Evolutionary conservation across 2,797 vertebrate species (phyloP).

Genomic region (Sebastes itinus): DNA sequence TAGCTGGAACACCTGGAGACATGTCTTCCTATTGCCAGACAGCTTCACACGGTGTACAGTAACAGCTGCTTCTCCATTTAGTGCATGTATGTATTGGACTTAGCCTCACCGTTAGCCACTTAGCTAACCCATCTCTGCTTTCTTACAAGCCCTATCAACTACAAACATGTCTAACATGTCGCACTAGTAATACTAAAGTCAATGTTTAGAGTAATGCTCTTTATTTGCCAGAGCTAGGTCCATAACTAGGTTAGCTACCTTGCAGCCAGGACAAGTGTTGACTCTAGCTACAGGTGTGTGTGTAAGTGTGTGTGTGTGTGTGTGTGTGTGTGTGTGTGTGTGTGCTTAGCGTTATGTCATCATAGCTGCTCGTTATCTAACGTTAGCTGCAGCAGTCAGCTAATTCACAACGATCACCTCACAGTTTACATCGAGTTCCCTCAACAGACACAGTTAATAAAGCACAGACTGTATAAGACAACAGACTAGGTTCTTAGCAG

Average conservation of each 20-base stretch:
- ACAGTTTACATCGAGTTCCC: not conserved
- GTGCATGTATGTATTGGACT: not conserved
- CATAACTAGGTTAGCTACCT: not conserved
- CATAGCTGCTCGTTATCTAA: conserved; percentile 24
- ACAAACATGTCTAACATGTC: not conserved
- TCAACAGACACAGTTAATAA: not conserved
- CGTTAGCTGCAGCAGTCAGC: not conserved
- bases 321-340: conserved; percentile 63
- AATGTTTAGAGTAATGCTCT: not conserved
- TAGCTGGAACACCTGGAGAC: not conserved
- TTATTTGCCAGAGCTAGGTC: not conserved
- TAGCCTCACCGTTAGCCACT: not conserved
- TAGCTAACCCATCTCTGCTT: not conserved
- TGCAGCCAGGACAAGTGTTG: conserved; percentile 38
- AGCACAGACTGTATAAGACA: not conserved
- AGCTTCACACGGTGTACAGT: not conserved
- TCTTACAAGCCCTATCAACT: not conserved
- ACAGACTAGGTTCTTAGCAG: conserved; percentile 24
- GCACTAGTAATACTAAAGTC: not conserved
- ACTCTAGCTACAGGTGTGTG: conserved; percentile 70
- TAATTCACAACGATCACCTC: not conserved
- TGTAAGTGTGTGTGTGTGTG: conserved; percentile 45
- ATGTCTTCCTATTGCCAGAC: not conserved
- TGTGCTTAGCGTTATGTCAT: conserved; percentile 25
- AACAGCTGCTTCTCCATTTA: conserved; percentile 39